These are phyloP conservation scores for Xenops minutus DNA, from an alignment of 2,797 vertebrate species.

Conservation along the genomic window DNA sequence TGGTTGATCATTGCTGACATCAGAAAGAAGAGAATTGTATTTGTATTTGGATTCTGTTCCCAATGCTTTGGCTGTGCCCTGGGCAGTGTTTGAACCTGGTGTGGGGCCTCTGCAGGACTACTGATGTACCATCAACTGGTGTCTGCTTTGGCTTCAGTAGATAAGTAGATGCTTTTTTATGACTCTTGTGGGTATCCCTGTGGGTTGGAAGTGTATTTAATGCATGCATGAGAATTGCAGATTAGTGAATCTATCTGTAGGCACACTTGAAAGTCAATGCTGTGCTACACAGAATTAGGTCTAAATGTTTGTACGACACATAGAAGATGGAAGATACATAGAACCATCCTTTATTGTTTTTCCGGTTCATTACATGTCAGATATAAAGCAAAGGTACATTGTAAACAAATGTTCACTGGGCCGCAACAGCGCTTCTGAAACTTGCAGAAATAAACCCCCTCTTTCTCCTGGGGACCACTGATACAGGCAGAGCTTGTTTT, in stretches of 20 bases:
- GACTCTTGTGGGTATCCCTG: neutral
- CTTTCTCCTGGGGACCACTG: neutral
- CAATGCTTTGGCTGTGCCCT: fast-evolving
- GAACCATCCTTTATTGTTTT: neutral
- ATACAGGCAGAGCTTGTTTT: neutral
- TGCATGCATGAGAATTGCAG: neutral
- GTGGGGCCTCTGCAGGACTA: neutral
- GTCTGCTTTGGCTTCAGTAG: neutral
- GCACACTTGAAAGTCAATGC: neutral
- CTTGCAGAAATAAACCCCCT: neutral
- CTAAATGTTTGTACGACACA: neutral
- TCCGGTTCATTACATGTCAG: neutral
- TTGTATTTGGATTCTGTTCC: neutral
- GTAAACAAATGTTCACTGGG: neutral
- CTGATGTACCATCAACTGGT: neutral
- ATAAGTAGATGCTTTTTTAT: neutral
- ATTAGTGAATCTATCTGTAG: neutral
- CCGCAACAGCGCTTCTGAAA: neutral
- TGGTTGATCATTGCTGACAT: neutral
- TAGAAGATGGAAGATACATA: neutral
- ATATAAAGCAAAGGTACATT: neutral
- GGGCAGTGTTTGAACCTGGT: fast-evolving
- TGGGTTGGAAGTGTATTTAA: neutral
- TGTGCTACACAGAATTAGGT: neutral
- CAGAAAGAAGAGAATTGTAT: neutral